Percentiles rank a stretch among this genome's conserved stretches.
These are phyloP conservation scores for Myoxocephalus aenaeus DNA, from an alignment of 2,797 vertebrate species.

Conservation along the genomic window DNA sequence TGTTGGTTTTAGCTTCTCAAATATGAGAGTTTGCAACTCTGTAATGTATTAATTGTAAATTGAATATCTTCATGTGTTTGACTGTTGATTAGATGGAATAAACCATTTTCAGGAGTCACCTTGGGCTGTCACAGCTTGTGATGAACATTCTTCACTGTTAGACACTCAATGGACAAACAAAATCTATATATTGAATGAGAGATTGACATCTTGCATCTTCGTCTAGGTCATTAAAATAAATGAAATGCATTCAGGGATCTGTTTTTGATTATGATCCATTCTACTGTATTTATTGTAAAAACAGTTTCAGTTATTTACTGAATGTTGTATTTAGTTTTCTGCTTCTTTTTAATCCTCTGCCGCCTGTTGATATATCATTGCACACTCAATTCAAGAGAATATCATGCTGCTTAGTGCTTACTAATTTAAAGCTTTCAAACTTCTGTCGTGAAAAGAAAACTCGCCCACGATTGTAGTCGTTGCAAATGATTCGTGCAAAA, in stretches of 20 bases:
- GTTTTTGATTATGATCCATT: neutral
- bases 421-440: conserved; percentile 20
- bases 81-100: neutral
- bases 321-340: neutral
- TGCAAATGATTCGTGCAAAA: conserved; percentile 32
- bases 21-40: neutral
- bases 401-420: neutral
- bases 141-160: neutral
- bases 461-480: conserved; percentile 11
- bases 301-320: neutral
- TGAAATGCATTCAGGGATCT: neutral
- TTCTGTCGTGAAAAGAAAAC: conserved; percentile 25
- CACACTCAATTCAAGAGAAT: neutral
- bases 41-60: neutral
- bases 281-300: neutral
- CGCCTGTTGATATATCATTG: conserved; percentile 15
- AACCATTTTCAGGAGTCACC: neutral
- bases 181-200: neutral
- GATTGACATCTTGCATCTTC: neutral
- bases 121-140: neutral
- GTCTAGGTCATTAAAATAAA: neutral
- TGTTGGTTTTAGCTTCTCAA: neutral
- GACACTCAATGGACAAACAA: neutral
- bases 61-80: neutral
- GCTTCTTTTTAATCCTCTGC: neutral